Conservation (phyloP, 53 echinoderm and acorn worm genomes). For the Paelopatides confundens region DNA sequence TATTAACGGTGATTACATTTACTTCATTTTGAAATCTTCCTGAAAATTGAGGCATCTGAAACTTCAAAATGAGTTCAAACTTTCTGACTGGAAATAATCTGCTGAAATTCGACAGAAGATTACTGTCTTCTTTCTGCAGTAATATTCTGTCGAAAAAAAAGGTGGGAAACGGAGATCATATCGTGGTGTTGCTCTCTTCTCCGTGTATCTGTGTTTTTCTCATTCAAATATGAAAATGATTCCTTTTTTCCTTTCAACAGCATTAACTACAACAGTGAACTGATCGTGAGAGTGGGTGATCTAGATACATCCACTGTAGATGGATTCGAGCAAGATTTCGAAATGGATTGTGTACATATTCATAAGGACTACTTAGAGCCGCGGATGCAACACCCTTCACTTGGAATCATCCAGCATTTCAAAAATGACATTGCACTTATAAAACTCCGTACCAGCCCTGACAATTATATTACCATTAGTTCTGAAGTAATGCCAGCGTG, state of each 20-base stretch:
- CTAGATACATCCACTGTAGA: constrained; percentile 62
- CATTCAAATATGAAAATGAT: too few relatives aligned
- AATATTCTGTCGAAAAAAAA: too few relatives aligned
- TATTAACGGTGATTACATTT: too few relatives aligned
- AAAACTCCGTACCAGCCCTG: constrained; percentile 70
- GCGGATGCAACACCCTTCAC: constrained; percentile 23
- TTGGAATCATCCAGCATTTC: constrained; percentile 31
- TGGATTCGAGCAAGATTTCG: constrained; percentile 74
- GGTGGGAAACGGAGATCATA: too few relatives aligned
- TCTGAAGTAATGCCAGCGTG: constrained; percentile 78
- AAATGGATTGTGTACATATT: constrained; percentile 79
- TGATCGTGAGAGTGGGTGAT: constrained; percentile 78
- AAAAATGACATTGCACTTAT: constrained; percentile 91
- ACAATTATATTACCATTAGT: constrained; percentile 49
- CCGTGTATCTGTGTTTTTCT: too few relatives aligned
- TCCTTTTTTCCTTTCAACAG: constrained; percentile 45
- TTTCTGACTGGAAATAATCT: too few relatives aligned
- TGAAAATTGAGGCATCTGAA: too few relatives aligned
- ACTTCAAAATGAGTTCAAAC: too few relatives aligned
- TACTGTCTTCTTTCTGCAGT: too few relatives aligned
- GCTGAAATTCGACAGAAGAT: too few relatives aligned
- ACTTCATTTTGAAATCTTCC: too few relatives aligned
- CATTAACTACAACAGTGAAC: constrained; percentile 52
- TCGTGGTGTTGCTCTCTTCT: too few relatives aligned
- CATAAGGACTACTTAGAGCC: constrained; percentile 62